phyloP scores from a whole-genome alignment of 2,888 invertebrate species.

The Bruchidius siliquastri region DNA sequence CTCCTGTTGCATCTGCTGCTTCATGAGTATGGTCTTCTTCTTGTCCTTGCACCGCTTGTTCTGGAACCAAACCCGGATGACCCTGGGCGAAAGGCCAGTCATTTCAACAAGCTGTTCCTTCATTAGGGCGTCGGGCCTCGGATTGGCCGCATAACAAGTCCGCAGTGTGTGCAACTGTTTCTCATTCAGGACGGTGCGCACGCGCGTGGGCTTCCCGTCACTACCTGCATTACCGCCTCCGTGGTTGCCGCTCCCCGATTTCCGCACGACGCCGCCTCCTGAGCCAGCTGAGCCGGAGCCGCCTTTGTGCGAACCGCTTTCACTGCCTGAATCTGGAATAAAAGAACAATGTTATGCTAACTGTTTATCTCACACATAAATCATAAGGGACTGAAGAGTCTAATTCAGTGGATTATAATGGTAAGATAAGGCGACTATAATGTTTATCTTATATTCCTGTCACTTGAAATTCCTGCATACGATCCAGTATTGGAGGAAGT shows the following conservation, averaged over 20 bases:
- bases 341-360: background rate
- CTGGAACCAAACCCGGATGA: conserved; percentile 99
- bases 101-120: conserved; percentile 99
- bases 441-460: no score
- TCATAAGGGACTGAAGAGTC: no score
- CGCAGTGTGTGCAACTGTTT: conserved; percentile 96
- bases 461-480: no score
- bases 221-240: conserved; percentile 54
- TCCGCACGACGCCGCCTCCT: conserved; percentile 44
- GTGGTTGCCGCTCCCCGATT: conserved; percentile 44
- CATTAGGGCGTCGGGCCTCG: conserved; percentile 97
- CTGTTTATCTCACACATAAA: no score
- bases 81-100: conserved; percentile 95
- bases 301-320: conserved; percentile 85
- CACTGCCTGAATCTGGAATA: conserved; percentile 83
- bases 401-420: no score
- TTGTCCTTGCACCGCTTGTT: conserved; percentile 98
- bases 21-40: conserved; percentile 93
- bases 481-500: no score
- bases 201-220: conserved; percentile 96
- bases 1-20: conserved; percentile 96
- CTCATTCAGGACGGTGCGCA: conserved; percentile 97
- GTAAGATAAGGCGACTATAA: no score
- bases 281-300: conserved; percentile 51
- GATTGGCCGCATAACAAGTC: conserved; percentile 97